Evolutionary conservation across 1,140 invertebrate genomes (phyloP), one percentile per base, ranked within the genome.

Genomic region (Colletes gigas): DNA sequence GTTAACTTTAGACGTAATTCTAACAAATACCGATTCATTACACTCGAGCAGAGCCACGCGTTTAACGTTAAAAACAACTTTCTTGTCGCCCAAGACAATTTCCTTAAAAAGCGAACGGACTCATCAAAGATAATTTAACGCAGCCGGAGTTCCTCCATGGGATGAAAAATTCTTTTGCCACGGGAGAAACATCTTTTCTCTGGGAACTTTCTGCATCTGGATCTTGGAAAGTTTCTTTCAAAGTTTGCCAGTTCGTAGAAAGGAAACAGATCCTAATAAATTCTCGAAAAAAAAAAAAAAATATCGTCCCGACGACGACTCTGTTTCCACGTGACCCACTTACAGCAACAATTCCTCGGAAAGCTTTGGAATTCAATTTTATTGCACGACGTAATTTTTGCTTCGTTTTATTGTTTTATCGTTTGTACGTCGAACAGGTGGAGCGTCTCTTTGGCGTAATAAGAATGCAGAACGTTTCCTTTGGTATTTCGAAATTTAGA

Each of bases 221-320:
- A 50, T 21, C n/a, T 9, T 8, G 8, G 4, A 17, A 52, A 67
- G 44, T 67, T 67, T 67, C 9, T 9, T 67, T 67, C 50, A 8
- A 5, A 44, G 50, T 44, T 66, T 21, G 39, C 44, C 30, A 14
- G 21, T 14, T 39, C 47, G 15, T 12, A 19, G 72, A 67, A 30
- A n/a, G 17, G 17, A 70, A 70, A 52, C 66, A 78, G 55, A 70
- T 41, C 21, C 54, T 44, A n/a, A 69, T 77, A 59, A 69, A 69
- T 60, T 17, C 12, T 4, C 8, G 14, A 63, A 59, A 66, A 68
- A 76, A 41, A 21, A 30, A 63, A 59, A 66, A 68, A 76, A 41
- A 21, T 19, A 19, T 2, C 17, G 14, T 14, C 9, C 14, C 17
- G 3, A 12, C 72, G 30, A 39, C 7, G 50, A 74, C 47, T 52